A percentile compares a stretch with the other conserved stretches of the same genome.
phyloP scores from a whole-genome alignment of 64 coral and sea anemone genomes.

The Pachyseris speciosa region DNA sequence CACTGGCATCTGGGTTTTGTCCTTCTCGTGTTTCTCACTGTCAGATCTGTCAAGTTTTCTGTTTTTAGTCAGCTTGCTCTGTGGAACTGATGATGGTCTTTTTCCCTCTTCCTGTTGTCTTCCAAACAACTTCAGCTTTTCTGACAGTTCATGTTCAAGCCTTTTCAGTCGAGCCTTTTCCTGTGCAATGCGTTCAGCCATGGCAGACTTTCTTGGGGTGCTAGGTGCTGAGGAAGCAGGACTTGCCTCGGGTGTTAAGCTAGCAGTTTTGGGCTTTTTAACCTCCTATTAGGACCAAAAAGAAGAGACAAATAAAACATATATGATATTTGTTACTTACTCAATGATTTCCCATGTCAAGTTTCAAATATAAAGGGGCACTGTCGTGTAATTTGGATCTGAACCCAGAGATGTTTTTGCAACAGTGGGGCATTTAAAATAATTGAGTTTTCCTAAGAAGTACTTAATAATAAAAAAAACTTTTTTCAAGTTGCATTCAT shows the following conservation, averaged over 20 bases:
- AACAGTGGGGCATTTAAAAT: too few species aligned
- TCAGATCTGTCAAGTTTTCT: background rate
- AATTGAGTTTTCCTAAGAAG: too few species aligned
- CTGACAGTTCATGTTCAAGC: conserved; percentile 84
- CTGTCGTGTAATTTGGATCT: too few species aligned
- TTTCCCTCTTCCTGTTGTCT: conserved; percentile 13
- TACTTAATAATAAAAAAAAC: too few species aligned
- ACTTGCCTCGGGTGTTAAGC: conserved; percentile 3
- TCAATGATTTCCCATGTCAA: too few species aligned
- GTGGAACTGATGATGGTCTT: background rate
- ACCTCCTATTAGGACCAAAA: background rate
- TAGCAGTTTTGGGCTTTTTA: conserved; percentile 55
- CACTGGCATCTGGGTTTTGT: background rate
- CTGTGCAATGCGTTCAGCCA: conserved; percentile 79
- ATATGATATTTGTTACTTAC: too few species aligned
- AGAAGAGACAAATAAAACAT: background rate
- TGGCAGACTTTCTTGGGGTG: conserved; percentile 63
- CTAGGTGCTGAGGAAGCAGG: conserved; percentile 20
- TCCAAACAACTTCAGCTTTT: conserved; percentile 62
- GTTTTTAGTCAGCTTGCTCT: background rate
- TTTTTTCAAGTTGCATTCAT: too few species aligned
- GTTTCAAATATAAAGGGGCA: too few species aligned
- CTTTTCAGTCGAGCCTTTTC: conserved; percentile 85
- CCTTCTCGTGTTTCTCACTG: background rate
- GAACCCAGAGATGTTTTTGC: too few species aligned